Conservation (phyloP, 2,888 invertebrate genomes). For the Tipula confusa region DNA sequence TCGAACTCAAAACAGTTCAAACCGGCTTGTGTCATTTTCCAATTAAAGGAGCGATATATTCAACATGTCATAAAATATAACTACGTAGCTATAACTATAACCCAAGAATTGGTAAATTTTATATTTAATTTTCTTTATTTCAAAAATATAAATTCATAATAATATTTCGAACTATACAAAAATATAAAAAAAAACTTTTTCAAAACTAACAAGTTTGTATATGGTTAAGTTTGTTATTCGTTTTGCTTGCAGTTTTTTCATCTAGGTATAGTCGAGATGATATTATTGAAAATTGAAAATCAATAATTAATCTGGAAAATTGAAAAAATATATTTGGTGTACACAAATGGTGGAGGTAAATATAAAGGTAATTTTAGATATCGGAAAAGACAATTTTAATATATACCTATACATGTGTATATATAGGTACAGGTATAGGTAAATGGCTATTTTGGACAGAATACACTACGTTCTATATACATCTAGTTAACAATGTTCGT, state of each 20-base stretch:
- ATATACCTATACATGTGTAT: not conserved
- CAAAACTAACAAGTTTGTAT: slow-evolving; percentile 3
- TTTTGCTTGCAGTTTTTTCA: not conserved
- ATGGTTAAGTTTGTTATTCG: not conserved
- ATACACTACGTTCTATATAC: too few relatives aligned
- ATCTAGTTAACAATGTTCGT: not conserved
- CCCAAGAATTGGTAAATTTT: not conserved
- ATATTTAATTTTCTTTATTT: not conserved
- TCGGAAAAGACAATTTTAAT: not conserved
- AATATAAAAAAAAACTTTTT: not conserved
- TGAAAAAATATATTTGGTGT: not conserved
- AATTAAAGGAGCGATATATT: too few relatives aligned
- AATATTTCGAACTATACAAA: not conserved
- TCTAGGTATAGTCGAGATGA: not conserved
- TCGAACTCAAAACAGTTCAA: too few relatives aligned
- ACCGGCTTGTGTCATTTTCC: too few relatives aligned
- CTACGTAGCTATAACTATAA: not conserved
- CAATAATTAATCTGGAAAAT: not conserved
- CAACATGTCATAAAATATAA: not conserved
- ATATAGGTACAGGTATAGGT: too few relatives aligned
- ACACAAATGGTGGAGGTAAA: not conserved
- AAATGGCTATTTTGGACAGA: too few relatives aligned
- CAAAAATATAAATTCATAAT: slow-evolving; percentile 12
- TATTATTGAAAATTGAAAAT: slow-evolving; percentile 13
- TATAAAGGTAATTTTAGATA: not conserved